Base-by-base conservation (phyloP, 2,113 vertebrate species). In the Equus quagga region DNA sequence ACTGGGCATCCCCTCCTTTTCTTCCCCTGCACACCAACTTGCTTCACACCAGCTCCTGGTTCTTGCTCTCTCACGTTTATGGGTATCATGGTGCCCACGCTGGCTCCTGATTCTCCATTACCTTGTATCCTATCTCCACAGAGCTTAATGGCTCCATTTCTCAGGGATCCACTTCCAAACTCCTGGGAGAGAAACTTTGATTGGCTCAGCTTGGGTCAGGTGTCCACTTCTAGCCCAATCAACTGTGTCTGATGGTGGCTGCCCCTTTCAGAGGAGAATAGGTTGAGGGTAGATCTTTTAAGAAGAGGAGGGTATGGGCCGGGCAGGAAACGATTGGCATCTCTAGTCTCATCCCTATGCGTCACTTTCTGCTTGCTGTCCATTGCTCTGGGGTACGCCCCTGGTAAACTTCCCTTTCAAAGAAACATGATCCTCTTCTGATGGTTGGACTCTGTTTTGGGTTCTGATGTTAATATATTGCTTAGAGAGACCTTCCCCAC, bases 311-410 rank as follows among this genome's bases (percentile, higher is more conserved):
- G 26, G 33, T 56, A n/a, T 5, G 13, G 36, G 11, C 8, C 21
- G 58, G 31, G 26, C 31, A 60, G 58, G n/a, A 83, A 75, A 56
- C 19, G 62, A 58, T 11, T 60, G 62, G n/a, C 49, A 3, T 33
- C 33, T 44, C 21, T 49, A 44, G 41, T 41, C 41, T 19, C 56
- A 33, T 31, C 10, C 0, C 15, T 19, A 26, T 33, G 58, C 14
- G 33, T 9, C 54, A 2, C 28, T 72, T 78, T 46, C 33, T 58
- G 46, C 33, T 41, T 85, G n/a, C 28, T 46, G 79, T 2, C 11
- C 65, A 3, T 33, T 0, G 3, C 11, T 56, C 28, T 0, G 1
- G 21, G 36, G 9, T 9, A 58, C 33, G n/a, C n/a, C 12, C 14
- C 10, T 31, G 44, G n/a, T 18, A 18, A 76, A 6, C n/a, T 62